These are phyloP conservation scores for Sebastes iracundus DNA, from an alignment of 2,797 vertebrate genomes.

Conservation along the genomic window DNA sequence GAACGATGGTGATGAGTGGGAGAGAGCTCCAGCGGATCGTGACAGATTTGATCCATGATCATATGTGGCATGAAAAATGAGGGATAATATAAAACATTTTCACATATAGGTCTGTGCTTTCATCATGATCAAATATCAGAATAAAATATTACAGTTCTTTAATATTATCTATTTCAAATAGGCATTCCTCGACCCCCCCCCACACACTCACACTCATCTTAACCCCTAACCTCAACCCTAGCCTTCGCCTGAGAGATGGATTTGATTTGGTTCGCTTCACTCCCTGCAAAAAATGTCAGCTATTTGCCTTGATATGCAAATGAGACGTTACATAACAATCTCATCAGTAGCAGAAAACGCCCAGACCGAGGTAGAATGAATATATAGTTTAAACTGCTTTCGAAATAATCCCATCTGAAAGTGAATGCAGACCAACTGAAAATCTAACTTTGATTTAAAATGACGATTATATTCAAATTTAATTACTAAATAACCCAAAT, in stretches of 20 bases:
- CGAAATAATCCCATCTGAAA: neutral
- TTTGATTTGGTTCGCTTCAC: conserved; percentile 70
- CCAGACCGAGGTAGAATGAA: neutral
- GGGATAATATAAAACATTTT: neutral
- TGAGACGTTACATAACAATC: conserved; percentile 71
- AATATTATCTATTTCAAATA: neutral
- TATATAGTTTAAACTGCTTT: neutral
- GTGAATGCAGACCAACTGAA: neutral
- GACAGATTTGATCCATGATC: neutral
- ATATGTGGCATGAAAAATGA: neutral
- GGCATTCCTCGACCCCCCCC: neutral
- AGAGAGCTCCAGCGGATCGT: neutral
- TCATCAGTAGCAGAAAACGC: conserved; percentile 15
- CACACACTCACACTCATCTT: conserved; percentile 43
- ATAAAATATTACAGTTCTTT: neutral
- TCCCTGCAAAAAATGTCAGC: conserved; percentile 59
- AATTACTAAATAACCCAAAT: neutral
- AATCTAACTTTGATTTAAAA: neutral
- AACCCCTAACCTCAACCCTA: conserved; percentile 56
- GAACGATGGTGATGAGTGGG: conserved; percentile 37
- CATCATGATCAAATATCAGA: conserved; percentile 1
- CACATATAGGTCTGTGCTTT: neutral
- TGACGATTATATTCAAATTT: neutral
- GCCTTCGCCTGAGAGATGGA: conserved; percentile 42
- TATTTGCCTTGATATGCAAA: conserved; percentile 81